A percentile compares a stretch with the other conserved stretches of the same genome.
These are phyloP conservation scores for Nylanderia fulva DNA, from an alignment of 1,140 invertebrate species.

Conservation along the genomic window DNA sequence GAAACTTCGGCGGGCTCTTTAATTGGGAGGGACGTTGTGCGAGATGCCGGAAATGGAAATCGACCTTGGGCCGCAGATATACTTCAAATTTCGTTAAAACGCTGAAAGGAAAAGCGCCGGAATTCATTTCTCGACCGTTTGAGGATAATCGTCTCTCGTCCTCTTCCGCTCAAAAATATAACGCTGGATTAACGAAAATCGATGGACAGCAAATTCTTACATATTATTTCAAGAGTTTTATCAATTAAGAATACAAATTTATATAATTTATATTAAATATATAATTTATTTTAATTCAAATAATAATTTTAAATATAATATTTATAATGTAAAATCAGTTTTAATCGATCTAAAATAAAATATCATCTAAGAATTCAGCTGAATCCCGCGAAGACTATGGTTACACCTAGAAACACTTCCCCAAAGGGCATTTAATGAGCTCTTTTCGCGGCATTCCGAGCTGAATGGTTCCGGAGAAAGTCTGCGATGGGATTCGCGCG, in stretches of 20 bases:
- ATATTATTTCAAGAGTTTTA: neutral
- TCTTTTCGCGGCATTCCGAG: neutral
- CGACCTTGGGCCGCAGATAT: constrained; percentile 42
- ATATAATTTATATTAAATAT: neutral
- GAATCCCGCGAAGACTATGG: neutral
- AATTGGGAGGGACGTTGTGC: constrained; percentile 65
- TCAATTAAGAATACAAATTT: constrained; percentile 9
- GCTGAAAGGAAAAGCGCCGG: constrained; percentile 29
- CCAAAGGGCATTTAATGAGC: neutral
- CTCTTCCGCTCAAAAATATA: constrained; percentile 3
- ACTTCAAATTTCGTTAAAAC: constrained; percentile 58
- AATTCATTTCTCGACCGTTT: constrained; percentile 45
- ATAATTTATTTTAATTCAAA: constrained; percentile 17
- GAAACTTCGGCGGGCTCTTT: constrained; percentile 71
- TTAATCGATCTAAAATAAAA: neutral
- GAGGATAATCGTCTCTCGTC: constrained; percentile 10
- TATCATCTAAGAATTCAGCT: neutral
- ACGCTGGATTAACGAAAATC: constrained; percentile 26
- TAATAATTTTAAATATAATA: neutral
- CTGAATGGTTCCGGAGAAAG: neutral
- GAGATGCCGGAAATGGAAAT: constrained; percentile 64
- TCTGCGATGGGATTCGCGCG: neutral
- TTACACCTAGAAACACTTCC: neutral
- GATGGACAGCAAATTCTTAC: neutral
- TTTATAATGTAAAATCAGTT: neutral